Evolutionary conservation across 2,888 invertebrate genomes (phyloP), one percentile per base, ranked within the genome.

Genomic region (Endomychus coccineus): DNA sequence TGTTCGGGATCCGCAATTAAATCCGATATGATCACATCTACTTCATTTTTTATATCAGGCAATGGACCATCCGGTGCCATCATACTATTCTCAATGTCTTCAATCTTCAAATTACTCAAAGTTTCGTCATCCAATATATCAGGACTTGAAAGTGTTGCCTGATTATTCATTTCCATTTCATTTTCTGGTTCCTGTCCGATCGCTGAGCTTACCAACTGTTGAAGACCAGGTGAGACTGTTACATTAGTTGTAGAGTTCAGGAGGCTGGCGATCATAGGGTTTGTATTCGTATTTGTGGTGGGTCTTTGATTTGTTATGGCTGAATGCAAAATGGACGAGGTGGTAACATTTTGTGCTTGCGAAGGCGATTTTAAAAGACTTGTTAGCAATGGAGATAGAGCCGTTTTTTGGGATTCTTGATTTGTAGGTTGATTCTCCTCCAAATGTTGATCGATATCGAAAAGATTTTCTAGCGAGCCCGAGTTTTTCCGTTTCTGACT

Each of bases 361-460:
- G 75, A 74, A 1, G 77, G 75, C 27, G 80, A 82, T 61, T 89
- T 87, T 3, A 91, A 67, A 21, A 91, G 69, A 27, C 88, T 88
- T 5, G 90, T 88, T 28, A 91, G 69, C 25, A 91, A 66, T 0
- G 89, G 89, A 0, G 81, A 80, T 0, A 80, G 70, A 0, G 74
- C 77, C 74, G 68, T 39, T 70, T 71, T 33, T 2, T 28, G 34
- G 7, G 27, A n/a, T 28, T 38, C 33, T 22, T 10, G 32, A n/a
- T 28, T 16, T 13, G 12, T 9, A 11, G 15, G 9, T 29, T 28
- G 23, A 19, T 64, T 65, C 40, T 51, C 47, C 11, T 62, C 62
- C 7, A 52, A 40, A n/a, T 31, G 31, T n/a, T 37, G 31, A 12
- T 31, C 27, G n/a, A 13, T 23, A 10, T 37, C 36, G 1, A 31